Conservation (phyloP, 1,140 invertebrate species). For the Apis dorsata region DNA sequence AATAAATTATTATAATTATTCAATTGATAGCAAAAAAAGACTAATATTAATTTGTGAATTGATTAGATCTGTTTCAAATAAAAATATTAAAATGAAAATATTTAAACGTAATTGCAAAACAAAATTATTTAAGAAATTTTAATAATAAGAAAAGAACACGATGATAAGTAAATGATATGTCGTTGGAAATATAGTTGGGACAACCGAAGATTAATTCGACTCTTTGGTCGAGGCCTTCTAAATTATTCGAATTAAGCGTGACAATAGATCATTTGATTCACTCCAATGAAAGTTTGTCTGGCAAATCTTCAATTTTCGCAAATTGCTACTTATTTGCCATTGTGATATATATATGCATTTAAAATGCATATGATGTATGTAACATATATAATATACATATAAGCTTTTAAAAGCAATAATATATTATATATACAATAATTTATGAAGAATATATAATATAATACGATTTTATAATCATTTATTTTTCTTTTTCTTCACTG, state of each 20-base stretch:
- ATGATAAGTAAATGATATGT: background rate
- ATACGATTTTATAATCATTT: slow-evolving; percentile 27
- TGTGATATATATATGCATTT: background rate
- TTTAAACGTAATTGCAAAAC: no score
- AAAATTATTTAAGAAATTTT: no score
- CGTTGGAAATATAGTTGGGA: background rate
- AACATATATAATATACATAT: background rate
- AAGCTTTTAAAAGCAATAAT: slow-evolving; percentile 20
- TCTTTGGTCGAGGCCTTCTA: background rate
- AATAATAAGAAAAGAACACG: no score
- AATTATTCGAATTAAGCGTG: slow-evolving; percentile 22
- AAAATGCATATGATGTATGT: no score
- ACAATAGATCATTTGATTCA: slow-evolving; percentile 13
- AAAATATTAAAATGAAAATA: background rate
- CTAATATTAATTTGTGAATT: background rate
- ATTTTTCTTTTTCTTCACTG: slow-evolving; percentile 1
- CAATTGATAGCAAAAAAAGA: background rate
- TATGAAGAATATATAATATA: slow-evolving; percentile 4
- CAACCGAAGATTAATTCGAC: slow-evolving; percentile 4
- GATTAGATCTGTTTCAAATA: background rate
- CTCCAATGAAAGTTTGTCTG: slow-evolving; percentile 17
- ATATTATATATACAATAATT: slow-evolving; percentile 28
- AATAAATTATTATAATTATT: background rate
- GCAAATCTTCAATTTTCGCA: slow-evolving; percentile 1
- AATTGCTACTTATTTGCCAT: background rate